Evolutionary conservation across 2,797 vertebrate species (phyloP).

Genomic region (Benthosema pterotum): DNA sequence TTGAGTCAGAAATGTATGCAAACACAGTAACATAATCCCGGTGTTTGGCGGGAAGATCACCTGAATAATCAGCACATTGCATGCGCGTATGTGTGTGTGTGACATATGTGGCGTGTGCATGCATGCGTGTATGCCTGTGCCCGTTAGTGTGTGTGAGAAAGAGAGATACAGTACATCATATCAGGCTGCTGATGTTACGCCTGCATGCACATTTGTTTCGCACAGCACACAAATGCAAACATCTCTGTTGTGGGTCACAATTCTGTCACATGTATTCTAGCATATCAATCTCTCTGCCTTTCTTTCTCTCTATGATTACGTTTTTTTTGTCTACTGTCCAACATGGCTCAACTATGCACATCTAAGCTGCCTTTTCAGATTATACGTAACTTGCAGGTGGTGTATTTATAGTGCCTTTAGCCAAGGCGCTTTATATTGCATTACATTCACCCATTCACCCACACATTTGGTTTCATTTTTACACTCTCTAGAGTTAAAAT

Average conservation of each 20-base stretch:
- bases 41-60: slow-evolving; percentile 39
- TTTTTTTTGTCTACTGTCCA: slow-evolving; percentile 1
- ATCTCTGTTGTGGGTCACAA: slow-evolving; percentile 5
- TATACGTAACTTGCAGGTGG: no score
- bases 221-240: not conserved
- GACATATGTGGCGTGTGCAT: no score
- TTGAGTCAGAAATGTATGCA: slow-evolving; percentile 26
- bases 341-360: not conserved
- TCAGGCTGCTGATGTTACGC: slow-evolving; percentile 17
- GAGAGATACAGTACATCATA: slow-evolving; percentile 24
- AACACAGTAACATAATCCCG: slow-evolving; percentile 37
- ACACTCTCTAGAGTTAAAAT: no score
- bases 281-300: slow-evolving; percentile 7
- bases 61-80: slow-evolving; percentile 41
- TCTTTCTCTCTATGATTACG: not conserved
- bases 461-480: no score
- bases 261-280: slow-evolving; percentile 8
- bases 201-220: slow-evolving; percentile 19
- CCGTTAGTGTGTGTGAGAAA: no score
- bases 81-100: not conserved
- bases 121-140: no score
- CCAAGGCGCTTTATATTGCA: no score
- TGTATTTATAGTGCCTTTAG: no score
- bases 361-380: no score
- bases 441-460: no score